Conservation (phyloP, 2,888 invertebrate genomes). For the Epistrophella euchroma region DNA sequence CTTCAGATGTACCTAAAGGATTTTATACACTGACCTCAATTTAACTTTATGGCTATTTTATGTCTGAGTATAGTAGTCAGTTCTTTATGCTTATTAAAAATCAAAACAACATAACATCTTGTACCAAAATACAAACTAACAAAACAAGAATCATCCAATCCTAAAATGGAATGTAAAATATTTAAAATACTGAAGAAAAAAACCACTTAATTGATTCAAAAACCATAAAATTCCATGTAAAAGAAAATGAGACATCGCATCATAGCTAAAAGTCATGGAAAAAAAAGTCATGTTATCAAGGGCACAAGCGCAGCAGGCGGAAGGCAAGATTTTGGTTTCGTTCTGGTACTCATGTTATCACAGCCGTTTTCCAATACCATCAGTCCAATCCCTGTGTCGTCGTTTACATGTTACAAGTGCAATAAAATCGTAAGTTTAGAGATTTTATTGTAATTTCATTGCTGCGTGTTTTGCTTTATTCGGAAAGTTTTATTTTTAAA, state of each 20-base stretch:
- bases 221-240: slow-evolving; percentile 55
- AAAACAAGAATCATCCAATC: background rate
- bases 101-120: background rate
- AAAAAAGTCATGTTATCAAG: slow-evolving; percentile 12
- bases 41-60: background rate
- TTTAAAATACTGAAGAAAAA: slow-evolving; percentile 24
- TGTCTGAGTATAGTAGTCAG: background rate
- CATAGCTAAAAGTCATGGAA: background rate
- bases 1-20: background rate
- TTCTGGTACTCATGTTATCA: background rate
- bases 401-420: slow-evolving; percentile 57
- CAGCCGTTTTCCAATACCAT: slow-evolving; percentile 12
- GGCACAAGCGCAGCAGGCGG: background rate
- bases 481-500: slow-evolving; percentile 56
- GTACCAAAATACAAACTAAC: background rate
- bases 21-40: background rate
- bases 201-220: slow-evolving; percentile 62
- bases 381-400: slow-evolving; percentile 15
- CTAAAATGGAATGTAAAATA: slow-evolving; percentile 46
- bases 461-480: slow-evolving; percentile 20
- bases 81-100: background rate
- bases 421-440: slow-evolving; percentile 61
- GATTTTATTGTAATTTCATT: slow-evolving; percentile 62
- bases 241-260: slow-evolving; percentile 7
- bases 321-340: slow-evolving; percentile 24